Evolutionary conservation across 2,113 vertebrate species (phyloP).

Genomic region (Litocranius walleri): DNA sequence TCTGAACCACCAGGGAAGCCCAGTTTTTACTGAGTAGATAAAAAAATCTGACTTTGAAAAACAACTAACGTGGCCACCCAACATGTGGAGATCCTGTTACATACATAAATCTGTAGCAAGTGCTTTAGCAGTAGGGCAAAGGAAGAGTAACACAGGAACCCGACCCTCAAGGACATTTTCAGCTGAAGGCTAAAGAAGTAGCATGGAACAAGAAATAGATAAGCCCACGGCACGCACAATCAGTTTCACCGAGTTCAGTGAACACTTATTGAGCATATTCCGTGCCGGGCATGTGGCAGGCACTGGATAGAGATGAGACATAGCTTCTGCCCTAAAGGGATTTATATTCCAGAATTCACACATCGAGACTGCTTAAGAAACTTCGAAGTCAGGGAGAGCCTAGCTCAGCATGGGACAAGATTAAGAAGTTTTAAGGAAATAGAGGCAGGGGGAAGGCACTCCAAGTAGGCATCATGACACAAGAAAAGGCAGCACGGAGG

Average conservation of each 20-base stretch:
- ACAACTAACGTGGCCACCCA: background rate
- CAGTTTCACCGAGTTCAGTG: background rate
- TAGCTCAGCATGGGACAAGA: background rate
- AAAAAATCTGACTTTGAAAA: background rate
- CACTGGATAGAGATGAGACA: background rate
- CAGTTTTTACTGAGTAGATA: background rate
- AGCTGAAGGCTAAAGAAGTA: background rate
- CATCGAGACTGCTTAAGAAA: background rate
- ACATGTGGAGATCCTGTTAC: background rate
- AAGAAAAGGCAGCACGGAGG: background rate
- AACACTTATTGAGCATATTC: background rate
- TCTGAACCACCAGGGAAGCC: background rate
- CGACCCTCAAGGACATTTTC: background rate
- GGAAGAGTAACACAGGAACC: background rate
- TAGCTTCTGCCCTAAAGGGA: background rate
- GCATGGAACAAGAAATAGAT: background rate
- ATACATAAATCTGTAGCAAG: background rate
- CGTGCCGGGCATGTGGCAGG: background rate
- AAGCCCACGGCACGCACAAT: background rate
- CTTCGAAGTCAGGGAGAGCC: background rate
- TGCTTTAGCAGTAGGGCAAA: background rate
- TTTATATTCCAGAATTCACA: background rate
- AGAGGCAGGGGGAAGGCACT: background rate
- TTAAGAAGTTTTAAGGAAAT: background rate
- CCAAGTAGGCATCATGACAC: fast-evolving